phyloP scores from a whole-genome alignment of 2,113 vertebrate genomes.

The Pangasianodon gigas region DNA sequence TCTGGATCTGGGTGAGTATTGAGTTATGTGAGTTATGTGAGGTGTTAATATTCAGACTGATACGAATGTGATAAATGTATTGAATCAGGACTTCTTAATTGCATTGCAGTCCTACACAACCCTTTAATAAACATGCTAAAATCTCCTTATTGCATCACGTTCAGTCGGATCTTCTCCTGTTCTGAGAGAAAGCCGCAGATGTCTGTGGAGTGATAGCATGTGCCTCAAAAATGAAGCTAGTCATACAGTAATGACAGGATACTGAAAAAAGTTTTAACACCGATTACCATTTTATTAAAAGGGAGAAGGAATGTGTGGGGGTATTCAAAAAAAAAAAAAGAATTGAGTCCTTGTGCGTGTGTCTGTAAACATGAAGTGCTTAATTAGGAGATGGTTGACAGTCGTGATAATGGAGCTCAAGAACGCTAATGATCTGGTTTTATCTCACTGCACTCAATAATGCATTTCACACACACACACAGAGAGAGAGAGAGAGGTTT shows the following conservation, averaged over 20 bases:
- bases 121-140: not conserved
- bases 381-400: not conserved
- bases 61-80: not conserved
- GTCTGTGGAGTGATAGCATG: constrained; percentile 1
- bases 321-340: not conserved
- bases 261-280: not conserved
- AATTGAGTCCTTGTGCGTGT: not conserved
- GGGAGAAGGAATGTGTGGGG: not conserved
- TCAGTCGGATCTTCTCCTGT: not conserved
- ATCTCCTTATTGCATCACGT: not conserved
- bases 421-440: constrained; percentile 8
- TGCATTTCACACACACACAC: not conserved
- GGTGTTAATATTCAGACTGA: not conserved
- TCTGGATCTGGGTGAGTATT: not conserved
- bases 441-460: not conserved
- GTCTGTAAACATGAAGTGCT: not conserved
- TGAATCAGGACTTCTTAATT: not conserved
- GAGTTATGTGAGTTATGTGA: constrained; percentile 5
- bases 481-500: not conserved
- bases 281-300: not conserved
- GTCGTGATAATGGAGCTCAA: not conserved
- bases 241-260: not conserved
- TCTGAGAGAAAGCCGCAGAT: not conserved
- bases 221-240: not conserved
- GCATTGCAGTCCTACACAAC: not conserved